Evolutionary conservation across 2,113 vertebrate genomes (phyloP), one percentile per base, ranked within the genome.

Genomic region (Willisornis vidua): DNA sequence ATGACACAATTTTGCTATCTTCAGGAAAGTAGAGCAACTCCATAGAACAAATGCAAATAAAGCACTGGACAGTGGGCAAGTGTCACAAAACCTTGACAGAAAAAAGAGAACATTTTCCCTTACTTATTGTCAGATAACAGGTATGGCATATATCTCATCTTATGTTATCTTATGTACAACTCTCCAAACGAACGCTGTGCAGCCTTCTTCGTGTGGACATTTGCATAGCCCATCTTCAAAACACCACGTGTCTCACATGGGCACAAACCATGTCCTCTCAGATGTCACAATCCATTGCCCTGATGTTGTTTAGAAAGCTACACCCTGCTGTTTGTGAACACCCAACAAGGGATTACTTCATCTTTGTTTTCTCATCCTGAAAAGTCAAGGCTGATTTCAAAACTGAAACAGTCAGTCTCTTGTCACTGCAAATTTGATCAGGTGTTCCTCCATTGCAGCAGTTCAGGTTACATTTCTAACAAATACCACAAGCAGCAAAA

Each of bases 381-480:
- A 85, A 96, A 94, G 81, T 51, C 89, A 94, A 79, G 54, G 75
- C 76, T 82, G 86, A 83, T 65, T 93, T 95, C 77, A 91, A 82
- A 91, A 93, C 81, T 43, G 31, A 95, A 93, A 91, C 75, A 92
- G 78, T 45, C 68, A 29, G 66, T 67, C 68, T 84, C 67, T 87
- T 88, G 75, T 91, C 92, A 58, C 52, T 73, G 78, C 94, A 86
- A 96, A 90, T 92, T 65, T 88, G 88, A 94, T 96, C 95, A 94
- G 80, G 87, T 87, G 74, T 89, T 96, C 43, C 33, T 92, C 84
- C 46, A 55, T 4, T 74, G 58, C 70, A 89, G 71, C 84, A 89
- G 82, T 81, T 96, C 95, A 89, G 81, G 85, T 95, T 91, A 89
- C 85, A 67, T 94, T 96, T 97, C 95, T 89, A 93, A 96, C 80